Evolutionary conservation across 2,797 vertebrate species (phyloP).

Genomic region (Tragopan temminckii): DNA sequence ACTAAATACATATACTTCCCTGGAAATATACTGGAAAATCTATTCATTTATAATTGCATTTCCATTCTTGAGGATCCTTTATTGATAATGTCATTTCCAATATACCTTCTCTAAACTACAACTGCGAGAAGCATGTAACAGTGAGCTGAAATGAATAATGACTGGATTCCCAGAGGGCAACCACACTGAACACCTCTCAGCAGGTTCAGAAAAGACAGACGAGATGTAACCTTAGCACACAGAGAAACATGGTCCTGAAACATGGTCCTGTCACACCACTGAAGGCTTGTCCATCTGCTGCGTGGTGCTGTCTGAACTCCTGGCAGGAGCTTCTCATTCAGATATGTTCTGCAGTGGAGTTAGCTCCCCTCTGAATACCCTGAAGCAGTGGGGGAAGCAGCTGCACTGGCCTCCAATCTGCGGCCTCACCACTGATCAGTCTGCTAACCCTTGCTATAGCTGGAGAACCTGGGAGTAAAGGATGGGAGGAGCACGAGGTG

Average conservation of each 20-base stretch:
- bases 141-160: neutral
- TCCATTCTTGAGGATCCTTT: rapidly evolving
- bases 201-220: rapidly evolving
- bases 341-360: neutral
- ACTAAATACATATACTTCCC: neutral
- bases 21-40: neutral
- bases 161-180: neutral
- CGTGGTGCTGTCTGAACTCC: neutral
- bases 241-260: neutral
- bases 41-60: neutral
- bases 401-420: neutral
- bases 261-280: neutral
- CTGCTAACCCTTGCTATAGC: neutral
- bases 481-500: neutral
- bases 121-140: neutral
- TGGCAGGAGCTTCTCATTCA: neutral
- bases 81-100: neutral
- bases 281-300: neutral
- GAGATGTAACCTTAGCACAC: neutral
- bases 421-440: rapidly evolving
- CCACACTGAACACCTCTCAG: rapidly evolving
- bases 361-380: neutral
- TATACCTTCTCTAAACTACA: neutral
- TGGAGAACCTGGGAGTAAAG: too few relatives aligned
- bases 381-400: neutral